Percentiles rank a stretch among this genome's conserved stretches.
Evolutionary conservation across 2,113 vertebrate genomes (phyloP).

Genomic region (Callorhinus ursinus): DNA sequence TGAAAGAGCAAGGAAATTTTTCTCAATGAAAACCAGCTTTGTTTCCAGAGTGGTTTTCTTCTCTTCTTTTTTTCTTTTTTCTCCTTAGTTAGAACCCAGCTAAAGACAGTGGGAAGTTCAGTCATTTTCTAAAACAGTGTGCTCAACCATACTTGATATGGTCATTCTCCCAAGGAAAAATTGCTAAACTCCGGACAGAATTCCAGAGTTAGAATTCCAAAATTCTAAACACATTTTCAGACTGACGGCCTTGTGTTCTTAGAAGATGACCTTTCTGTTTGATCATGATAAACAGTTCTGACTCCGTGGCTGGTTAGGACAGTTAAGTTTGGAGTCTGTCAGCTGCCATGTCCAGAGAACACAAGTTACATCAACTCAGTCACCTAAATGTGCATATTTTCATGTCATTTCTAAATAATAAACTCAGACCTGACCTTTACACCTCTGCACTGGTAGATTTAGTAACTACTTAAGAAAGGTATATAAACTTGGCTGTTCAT

Average conservation of each 20-base stretch:
- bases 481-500: background rate
- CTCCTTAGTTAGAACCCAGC: slow-evolving; percentile 20
- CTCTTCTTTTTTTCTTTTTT: background rate
- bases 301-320: slow-evolving; percentile 43
- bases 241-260: background rate
- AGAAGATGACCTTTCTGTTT: slow-evolving; percentile 54
- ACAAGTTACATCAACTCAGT: slow-evolving; percentile 56
- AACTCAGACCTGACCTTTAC: slow-evolving; percentile 68
- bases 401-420: slow-evolving; percentile 64
- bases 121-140: slow-evolving; percentile 41
- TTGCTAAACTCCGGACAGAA: background rate
- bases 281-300: slow-evolving; percentile 36
- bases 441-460: slow-evolving; percentile 51
- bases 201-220: slow-evolving; percentile 7
- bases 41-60: background rate
- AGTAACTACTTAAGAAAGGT: slow-evolving; percentile 36
- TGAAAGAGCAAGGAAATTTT: slow-evolving; percentile 25
- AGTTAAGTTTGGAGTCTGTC: slow-evolving; percentile 7
- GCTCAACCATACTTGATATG: background rate
- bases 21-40: slow-evolving; percentile 51
- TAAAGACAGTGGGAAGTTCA: slow-evolving; percentile 11
- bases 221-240: slow-evolving; percentile 60
- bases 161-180: background rate
- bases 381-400: slow-evolving; percentile 50
- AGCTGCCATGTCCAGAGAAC: background rate